phyloP scores from a whole-genome alignment of 2,888 invertebrate genomes.

The Agriotes lineatus region DNA sequence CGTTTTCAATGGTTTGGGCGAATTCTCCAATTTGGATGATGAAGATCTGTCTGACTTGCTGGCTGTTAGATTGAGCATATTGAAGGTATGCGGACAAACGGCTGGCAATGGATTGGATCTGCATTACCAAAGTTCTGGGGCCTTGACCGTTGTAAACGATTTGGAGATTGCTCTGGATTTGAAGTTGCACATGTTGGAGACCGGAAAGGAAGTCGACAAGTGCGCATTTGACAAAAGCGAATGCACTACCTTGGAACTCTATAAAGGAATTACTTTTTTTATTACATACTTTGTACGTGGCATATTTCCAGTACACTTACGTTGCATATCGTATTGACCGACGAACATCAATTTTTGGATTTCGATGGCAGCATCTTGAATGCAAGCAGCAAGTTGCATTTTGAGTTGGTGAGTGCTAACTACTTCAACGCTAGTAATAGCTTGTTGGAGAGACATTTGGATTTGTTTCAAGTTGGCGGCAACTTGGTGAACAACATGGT shows the following conservation, averaged over 20 bases:
- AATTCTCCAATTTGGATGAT: slow-evolving; percentile 31
- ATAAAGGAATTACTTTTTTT: too few relatives aligned
- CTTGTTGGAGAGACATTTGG: neutral
- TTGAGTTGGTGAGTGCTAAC: neutral
- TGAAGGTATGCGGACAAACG: too few relatives aligned
- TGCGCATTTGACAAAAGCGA: neutral
- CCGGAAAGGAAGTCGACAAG: slow-evolving; percentile 17
- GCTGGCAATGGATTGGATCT: too few relatives aligned
- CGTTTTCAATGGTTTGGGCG: slow-evolving; percentile 17
- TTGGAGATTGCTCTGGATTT: slow-evolving; percentile 13
- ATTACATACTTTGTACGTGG: too few relatives aligned
- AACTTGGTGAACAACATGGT: neutral
- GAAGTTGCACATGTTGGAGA: slow-evolving; percentile 19
- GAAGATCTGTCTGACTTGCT: slow-evolving; percentile 12
- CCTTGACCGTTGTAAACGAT: slow-evolving; percentile 4
- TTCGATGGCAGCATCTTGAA: slow-evolving; percentile 6
- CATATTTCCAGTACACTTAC: too few relatives aligned
- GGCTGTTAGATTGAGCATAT: neutral
- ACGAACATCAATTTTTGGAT: slow-evolving; percentile 20
- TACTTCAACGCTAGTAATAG: neutral
- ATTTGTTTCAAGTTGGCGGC: neutral
- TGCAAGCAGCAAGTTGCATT: neutral
- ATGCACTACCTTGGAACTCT: neutral
- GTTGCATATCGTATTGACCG: neutral
- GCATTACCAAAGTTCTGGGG: too few relatives aligned